Conservation (phyloP, 2,888 invertebrate species). For the Theodoxus fluviatilis region DNA sequence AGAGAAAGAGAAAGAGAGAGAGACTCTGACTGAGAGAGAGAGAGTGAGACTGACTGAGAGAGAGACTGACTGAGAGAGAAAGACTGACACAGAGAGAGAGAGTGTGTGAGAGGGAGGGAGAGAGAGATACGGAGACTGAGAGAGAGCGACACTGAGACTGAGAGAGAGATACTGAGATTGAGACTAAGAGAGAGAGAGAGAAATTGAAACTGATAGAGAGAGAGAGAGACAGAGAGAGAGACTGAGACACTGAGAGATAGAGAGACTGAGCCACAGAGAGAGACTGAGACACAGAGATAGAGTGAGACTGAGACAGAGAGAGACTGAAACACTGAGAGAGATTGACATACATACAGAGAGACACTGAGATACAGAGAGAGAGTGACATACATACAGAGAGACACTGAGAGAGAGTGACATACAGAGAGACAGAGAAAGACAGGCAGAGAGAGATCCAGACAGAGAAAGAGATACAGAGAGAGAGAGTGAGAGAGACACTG, state of each 20-base stretch:
- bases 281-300: constrained; percentile 2
- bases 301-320: constrained; percentile 3
- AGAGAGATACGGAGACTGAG: not conserved
- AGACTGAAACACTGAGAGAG: not conserved
- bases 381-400: not conserved
- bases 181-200: constrained; percentile 5
- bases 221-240: not conserved
- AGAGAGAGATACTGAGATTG: not conserved
- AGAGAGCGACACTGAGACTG: not conserved
- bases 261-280: not conserved
- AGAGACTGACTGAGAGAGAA: too few relatives aligned
- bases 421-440: constrained; percentile 8
- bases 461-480: constrained; percentile 13
- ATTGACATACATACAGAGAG: not conserved
- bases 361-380: not conserved
- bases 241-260: not conserved
- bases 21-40: too few relatives aligned
- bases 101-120: not conserved
- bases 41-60: too few relatives aligned
- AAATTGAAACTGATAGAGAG: not conserved
- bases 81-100: too few relatives aligned
- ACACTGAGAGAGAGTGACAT: constrained; percentile 1
- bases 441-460: constrained; percentile 7
- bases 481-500: constrained; percentile 8
- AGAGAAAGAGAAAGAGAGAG: too few relatives aligned